Base-by-base conservation (phyloP, 2,888 invertebrate genomes). In the Euclidia mi region DNA sequence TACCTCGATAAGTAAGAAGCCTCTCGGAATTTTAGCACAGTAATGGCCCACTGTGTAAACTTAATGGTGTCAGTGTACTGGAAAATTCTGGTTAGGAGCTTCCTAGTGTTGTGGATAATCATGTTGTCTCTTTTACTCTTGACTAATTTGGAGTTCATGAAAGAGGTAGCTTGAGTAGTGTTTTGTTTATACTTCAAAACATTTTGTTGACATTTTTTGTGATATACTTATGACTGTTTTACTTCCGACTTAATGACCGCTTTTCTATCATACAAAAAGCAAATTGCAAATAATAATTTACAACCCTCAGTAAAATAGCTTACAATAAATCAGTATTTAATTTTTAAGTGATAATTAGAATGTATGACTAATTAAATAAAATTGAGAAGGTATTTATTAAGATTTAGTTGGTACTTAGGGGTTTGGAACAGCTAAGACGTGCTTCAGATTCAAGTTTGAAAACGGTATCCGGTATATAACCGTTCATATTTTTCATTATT, bases 1-100 rank as follows among this genome's bases (percentile, higher is more conserved):
- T 57, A 43, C 40, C 38, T 52, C 43, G 65, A 69, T 72, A 74
- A 56, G 50, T 56, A 49, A 34, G 45, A 44, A 43, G 3, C 66
- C 50, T 57, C 67, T 71, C 71, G 71, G 65, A 77, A 78, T 78
- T 71, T 71, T 57, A 29, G 56, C 60, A 58, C 60, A 56, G 65
- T 74, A 77, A 78, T 75, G 65, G 66, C 67, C 66, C 49, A 41
- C 65, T 53, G 53, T 53, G 43, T 38, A 59, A 61, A 66, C 56
- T 46, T 70, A 73, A 78, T 66, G 59, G 52, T 35, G n/a, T 45
- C 52, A 18, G 55, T 57, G 69, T 68, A 65, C 64, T 61, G 60
- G 65, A 47, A 61, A 66, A 66, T 63, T 56, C 63, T 56, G 58
- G 56, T 46, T 44, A 31, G 25, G 47, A 42, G 56, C 65, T 50